Conservation (phyloP, 2,113 vertebrate genomes). For the Actenoides lindsayi region DNA sequence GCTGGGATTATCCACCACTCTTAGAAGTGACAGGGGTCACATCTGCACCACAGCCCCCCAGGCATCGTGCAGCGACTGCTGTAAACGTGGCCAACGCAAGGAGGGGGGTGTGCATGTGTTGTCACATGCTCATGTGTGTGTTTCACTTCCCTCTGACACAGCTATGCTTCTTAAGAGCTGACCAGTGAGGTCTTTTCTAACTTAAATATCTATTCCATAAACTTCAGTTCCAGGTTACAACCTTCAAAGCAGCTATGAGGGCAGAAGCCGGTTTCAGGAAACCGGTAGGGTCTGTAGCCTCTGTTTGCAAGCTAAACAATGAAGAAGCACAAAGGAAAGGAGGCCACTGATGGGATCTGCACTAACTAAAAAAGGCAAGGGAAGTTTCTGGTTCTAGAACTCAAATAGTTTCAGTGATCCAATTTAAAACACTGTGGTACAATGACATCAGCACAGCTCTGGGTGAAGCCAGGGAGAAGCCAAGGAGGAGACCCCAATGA, state of each 20-base stretch:
- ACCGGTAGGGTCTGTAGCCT: neutral
- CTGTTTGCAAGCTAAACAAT: neutral
- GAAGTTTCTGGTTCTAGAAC: neutral
- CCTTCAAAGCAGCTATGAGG: neutral
- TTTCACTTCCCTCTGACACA: neutral
- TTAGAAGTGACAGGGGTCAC: neutral
- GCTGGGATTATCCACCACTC: neutral
- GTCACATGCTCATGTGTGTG: no score
- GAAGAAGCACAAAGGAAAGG: neutral
- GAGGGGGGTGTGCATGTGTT: neutral
- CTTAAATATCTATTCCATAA: neutral
- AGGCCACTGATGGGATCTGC: neutral
- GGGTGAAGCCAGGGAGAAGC: neutral
- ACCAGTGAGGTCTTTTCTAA: neutral
- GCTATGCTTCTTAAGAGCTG: neutral
- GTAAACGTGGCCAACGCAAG: accelerated
- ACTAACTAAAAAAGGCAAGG: neutral
- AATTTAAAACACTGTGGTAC: neutral
- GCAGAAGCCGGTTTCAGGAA: neutral
- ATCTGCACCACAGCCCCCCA: neutral
- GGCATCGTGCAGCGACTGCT: accelerated
- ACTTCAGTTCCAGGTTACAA: neutral
- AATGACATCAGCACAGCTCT: neutral
- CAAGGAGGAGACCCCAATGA: neutral
- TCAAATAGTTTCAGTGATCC: neutral